Conservation (phyloP, 2,113 vertebrate species). For the Lampris incognitus region DNA sequence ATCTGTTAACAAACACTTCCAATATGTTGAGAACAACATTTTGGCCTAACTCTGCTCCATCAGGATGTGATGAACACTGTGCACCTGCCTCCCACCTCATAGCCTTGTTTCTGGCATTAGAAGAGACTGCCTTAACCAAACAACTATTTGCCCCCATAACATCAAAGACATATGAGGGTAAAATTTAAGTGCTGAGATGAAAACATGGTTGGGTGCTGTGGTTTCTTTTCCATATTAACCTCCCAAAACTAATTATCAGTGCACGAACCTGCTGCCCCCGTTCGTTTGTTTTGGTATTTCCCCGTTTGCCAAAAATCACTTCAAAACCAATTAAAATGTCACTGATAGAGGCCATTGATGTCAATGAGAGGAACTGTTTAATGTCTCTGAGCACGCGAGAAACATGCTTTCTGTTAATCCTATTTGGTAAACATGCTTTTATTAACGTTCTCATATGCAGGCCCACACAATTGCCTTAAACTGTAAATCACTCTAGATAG, state of each 20-base stretch:
- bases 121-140: conserved; percentile 56
- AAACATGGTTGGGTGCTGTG: conserved; percentile 45
- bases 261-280: conserved; percentile 47
- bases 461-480: conserved; percentile 40
- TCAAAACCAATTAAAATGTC: conserved; percentile 49
- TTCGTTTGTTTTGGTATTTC: conserved; percentile 30
- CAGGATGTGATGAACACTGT: conserved; percentile 71
- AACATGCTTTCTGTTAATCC: conserved; percentile 49
- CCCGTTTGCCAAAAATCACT: conserved; percentile 58
- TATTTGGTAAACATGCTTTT: conserved; percentile 57
- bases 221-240: conserved; percentile 59
- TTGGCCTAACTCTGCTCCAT: conserved; percentile 69
- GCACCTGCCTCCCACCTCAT: conserved; percentile 76
- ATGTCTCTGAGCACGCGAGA: conserved; percentile 49
- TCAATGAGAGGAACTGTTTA: conserved; percentile 36
- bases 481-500: conserved; percentile 61
- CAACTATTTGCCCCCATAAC: conserved; percentile 61
- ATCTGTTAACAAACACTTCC: conserved; percentile 79
- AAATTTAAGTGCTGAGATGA: conserved; percentile 48
- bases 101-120: conserved; percentile 69
- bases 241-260: conserved; percentile 50
- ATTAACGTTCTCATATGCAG: conserved; percentile 39
- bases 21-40: conserved; percentile 76
- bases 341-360: conserved; percentile 13
- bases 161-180: conserved; percentile 55